Evolutionary conservation across 1,140 invertebrate genomes (phyloP).

Genomic region (Panagrolaimus sp.): DNA sequence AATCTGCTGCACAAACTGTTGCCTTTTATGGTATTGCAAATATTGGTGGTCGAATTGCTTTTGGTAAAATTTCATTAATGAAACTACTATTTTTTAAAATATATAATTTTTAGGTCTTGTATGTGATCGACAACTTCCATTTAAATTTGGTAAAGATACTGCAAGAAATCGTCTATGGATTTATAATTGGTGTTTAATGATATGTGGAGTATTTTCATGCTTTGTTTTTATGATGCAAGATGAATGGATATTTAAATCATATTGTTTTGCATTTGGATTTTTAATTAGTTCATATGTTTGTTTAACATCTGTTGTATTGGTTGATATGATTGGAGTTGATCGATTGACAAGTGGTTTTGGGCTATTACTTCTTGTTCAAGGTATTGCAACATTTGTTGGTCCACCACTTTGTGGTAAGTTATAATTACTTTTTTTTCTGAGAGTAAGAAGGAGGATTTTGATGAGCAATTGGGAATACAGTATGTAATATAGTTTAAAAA

Average conservation of each 20-base stretch:
- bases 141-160: slow-evolving; percentile 76
- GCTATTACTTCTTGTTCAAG: slow-evolving; percentile 83
- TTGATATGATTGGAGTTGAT: slow-evolving; percentile 86
- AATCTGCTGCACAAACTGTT: slow-evolving; percentile 75
- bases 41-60: slow-evolving; percentile 69
- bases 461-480: no score
- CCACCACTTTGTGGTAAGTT: slow-evolving; percentile 65
- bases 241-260: slow-evolving; percentile 77
- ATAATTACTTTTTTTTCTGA: no score
- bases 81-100: no score
- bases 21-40: slow-evolving; percentile 88
- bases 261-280: slow-evolving; percentile 72
- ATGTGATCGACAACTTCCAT: slow-evolving; percentile 71
- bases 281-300: slow-evolving; percentile 85
- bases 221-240: slow-evolving; percentile 72
- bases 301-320: slow-evolving; percentile 81
- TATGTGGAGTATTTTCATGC: slow-evolving; percentile 70
- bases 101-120: no score
- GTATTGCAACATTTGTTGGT: slow-evolving; percentile 77
- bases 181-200: slow-evolving; percentile 85
- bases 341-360: slow-evolving; percentile 94
- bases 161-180: slow-evolving; percentile 66
- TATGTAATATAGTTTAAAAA: no score
- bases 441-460: no score
- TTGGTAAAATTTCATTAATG: no score